Conservation (phyloP, 2,888 invertebrate genomes). For the Heliconius ismenius region DNA sequence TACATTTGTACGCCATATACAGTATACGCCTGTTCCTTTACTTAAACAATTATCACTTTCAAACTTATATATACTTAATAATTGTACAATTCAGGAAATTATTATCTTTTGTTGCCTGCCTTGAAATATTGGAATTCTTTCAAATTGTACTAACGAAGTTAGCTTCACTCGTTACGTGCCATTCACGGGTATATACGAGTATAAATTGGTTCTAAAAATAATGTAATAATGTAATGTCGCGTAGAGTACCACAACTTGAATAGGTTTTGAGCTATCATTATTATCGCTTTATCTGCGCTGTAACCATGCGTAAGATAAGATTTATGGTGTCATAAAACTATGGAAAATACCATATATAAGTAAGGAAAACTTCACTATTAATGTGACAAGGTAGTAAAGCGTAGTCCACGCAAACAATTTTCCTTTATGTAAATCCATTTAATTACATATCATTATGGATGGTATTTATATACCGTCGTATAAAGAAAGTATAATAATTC, state of each 20-base stretch:
- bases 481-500: no score
- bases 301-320: constrained; percentile 27
- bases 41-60: neutral
- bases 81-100: constrained; percentile 30
- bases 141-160: constrained; percentile 28
- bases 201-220: constrained; percentile 23
- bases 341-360: constrained; percentile 26
- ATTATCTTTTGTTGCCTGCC: constrained; percentile 30
- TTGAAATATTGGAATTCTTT: constrained; percentile 34
- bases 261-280: constrained; percentile 19
- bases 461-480: no score
- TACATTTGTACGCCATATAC: neutral
- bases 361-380: constrained; percentile 8
- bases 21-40: neutral
- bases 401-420: neutral
- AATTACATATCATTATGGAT: no score
- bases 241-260: constrained; percentile 2
- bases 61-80: neutral
- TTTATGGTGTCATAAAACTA: constrained; percentile 15
- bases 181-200: constrained; percentile 14
- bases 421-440: no score
- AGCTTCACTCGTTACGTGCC: constrained; percentile 12
- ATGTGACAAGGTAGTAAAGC: neutral
- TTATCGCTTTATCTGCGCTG: constrained; percentile 28
- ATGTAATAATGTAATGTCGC: constrained; percentile 18